A percentile compares a stretch with the other conserved stretches of the same genome.
phyloP scores from a whole-genome alignment of 2,888 invertebrate genomes.

The Sinohyriopsis cumingii region DNA sequence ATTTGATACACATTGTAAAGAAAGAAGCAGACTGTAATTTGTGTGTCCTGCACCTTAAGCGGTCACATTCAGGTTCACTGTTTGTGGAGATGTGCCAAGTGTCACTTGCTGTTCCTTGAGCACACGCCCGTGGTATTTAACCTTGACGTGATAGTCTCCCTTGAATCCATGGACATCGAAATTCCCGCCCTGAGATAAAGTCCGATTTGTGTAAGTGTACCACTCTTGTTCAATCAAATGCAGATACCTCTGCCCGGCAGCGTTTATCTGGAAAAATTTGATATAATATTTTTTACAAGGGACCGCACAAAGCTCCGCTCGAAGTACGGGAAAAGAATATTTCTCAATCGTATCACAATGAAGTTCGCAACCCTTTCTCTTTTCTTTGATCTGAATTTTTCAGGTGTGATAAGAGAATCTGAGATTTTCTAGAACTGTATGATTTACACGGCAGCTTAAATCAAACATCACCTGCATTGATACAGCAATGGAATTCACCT shows the following conservation, averaged over 20 bases:
- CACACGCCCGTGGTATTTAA: conserved; percentile 27
- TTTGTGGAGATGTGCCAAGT: conserved; percentile 15
- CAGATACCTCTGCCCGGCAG: conserved; percentile 27
- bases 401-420: too few relatives aligned
- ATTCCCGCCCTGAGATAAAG: conserved; percentile 14
- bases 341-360: too few relatives aligned
- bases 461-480: too few relatives aligned
- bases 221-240: conserved; percentile 32
- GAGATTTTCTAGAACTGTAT: not conserved
- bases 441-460: too few relatives aligned
- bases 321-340: too few relatives aligned
- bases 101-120: conserved; percentile 20
- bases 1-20: too few relatives aligned
- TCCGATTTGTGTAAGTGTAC: conserved; percentile 27
- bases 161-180: conserved; percentile 39
- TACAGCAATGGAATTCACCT: too few relatives aligned
- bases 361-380: too few relatives aligned
- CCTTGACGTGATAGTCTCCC: conserved; percentile 39
- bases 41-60: not conserved
- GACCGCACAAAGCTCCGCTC: too few relatives aligned
- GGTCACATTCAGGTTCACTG: conserved; percentile 16
- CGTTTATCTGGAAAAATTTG: conserved; percentile 19
- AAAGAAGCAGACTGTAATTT: too few relatives aligned
- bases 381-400: too few relatives aligned
- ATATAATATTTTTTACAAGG: conserved; percentile 3